These are phyloP conservation scores for Sminthurides aquaticus DNA, from an alignment of 2,888 invertebrate species.

Conservation along the genomic window DNA sequence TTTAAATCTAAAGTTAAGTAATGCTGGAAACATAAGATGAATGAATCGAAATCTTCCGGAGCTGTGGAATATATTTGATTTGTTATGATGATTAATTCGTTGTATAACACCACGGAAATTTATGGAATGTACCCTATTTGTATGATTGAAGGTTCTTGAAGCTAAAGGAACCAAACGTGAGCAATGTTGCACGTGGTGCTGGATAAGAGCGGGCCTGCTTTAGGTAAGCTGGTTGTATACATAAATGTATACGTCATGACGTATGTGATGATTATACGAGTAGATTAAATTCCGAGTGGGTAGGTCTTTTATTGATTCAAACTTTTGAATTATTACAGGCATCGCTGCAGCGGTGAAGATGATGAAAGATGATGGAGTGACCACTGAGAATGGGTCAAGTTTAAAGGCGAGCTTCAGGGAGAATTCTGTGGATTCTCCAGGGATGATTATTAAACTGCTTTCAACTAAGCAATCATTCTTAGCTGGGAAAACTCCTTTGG, in stretches of 20 bases:
- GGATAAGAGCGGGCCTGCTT: conserved; percentile 31
- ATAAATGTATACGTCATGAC: not conserved
- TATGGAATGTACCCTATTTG: too few relatives aligned
- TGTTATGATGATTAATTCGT: not conserved
- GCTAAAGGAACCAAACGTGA: not conserved
- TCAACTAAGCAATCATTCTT: conserved; percentile 13
- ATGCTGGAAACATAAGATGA: not conserved
- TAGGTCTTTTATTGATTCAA: not conserved
- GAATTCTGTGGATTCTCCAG: conserved; percentile 10
- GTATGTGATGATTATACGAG: not conserved
- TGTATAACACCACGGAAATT: too few relatives aligned
- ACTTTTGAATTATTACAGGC: not conserved
- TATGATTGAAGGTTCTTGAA: too few relatives aligned
- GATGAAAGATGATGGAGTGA: conserved; percentile 6
- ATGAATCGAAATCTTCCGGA: too few relatives aligned
- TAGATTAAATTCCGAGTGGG: not conserved
- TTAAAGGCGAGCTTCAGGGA: conserved; percentile 17
- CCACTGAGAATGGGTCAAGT: conserved; percentile 6
- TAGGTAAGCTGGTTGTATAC: conserved; percentile 22
- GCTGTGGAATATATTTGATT: not conserved
- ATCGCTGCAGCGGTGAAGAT: conserved; percentile 9
- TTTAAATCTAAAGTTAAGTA: not conserved
- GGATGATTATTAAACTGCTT: conserved; percentile 12
- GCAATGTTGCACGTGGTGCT: conserved; percentile 29
- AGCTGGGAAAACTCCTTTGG: conserved; percentile 11